phyloP scores from a whole-genome alignment of 2,888 invertebrate genomes.

The Petrolisthes cinctipes region DNA sequence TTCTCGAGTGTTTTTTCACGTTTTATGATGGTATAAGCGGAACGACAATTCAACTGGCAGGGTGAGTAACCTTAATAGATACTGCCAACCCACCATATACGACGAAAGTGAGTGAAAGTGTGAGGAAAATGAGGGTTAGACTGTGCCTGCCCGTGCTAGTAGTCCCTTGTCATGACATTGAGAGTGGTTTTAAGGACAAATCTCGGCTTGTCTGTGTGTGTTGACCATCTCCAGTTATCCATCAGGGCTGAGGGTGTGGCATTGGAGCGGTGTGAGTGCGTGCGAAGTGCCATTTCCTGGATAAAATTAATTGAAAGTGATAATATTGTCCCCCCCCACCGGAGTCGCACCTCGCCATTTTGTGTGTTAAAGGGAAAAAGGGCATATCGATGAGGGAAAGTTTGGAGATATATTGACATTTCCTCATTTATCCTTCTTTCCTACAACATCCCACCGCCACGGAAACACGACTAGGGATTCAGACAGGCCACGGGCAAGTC shows the following conservation, averaged over 20 bases:
- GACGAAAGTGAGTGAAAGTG: neutral
- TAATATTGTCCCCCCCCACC: too few species aligned
- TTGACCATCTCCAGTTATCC: too few species aligned
- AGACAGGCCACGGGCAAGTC: neutral
- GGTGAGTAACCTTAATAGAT: neutral
- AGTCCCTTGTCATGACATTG: neutral
- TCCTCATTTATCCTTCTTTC: neutral
- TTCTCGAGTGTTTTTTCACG: neutral
- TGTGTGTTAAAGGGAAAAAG: slow-evolving; percentile 17
- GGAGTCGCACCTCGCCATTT: slow-evolving; percentile 4
- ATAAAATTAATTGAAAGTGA: neutral
- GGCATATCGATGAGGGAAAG: slow-evolving; percentile 17
- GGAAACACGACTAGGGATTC: neutral
- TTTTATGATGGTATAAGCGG: neutral
- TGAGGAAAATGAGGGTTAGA: neutral
- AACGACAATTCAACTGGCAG: neutral
- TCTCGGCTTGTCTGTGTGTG: neutral
- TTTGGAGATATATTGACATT: neutral
- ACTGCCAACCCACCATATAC: neutral
- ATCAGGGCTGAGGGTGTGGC: too few species aligned
- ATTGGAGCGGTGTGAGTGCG: too few species aligned
- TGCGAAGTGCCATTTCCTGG: neutral
- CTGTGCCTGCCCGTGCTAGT: neutral
- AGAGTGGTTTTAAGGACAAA: neutral
- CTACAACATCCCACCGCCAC: neutral